Conservation (phyloP, 2,888 invertebrate genomes). For the Ophioninae sp. region DNA sequence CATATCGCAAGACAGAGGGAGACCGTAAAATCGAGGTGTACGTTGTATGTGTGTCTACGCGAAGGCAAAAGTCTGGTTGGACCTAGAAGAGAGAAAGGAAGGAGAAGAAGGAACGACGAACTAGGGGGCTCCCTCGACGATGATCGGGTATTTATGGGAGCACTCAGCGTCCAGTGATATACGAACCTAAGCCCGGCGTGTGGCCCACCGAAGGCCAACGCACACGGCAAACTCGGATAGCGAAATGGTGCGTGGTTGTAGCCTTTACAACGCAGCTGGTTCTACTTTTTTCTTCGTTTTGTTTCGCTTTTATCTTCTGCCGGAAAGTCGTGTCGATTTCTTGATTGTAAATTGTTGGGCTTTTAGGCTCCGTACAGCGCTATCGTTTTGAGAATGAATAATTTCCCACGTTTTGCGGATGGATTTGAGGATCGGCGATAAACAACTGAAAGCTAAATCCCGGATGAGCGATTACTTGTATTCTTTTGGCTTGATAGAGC, state of each 20-base stretch:
- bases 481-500: too few species aligned
- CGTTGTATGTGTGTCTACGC: slow-evolving; percentile 33
- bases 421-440: neutral
- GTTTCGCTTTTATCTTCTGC: slow-evolving; percentile 37
- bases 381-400: neutral
- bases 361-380: neutral
- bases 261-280: slow-evolving; percentile 56
- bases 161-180: slow-evolving; percentile 73
- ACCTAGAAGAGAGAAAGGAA: slow-evolving; percentile 49
- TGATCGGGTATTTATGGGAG: slow-evolving; percentile 75
- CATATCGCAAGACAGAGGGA: slow-evolving; percentile 36
- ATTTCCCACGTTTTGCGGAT: neutral
- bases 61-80: slow-evolving; percentile 43
- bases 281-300: slow-evolving; percentile 22
- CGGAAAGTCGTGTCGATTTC: slow-evolving; percentile 35
- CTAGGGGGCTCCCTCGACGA: slow-evolving; percentile 60
- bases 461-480: neutral
- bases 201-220: slow-evolving; percentile 52
- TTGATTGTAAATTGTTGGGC: slow-evolving; percentile 44
- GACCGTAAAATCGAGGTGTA: slow-evolving; percentile 10
- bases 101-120: slow-evolving; percentile 43
- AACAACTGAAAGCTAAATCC: neutral
- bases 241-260: slow-evolving; percentile 52
- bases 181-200: slow-evolving; percentile 66
- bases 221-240: slow-evolving; percentile 40